Base-by-base conservation (phyloP, 2,888 invertebrate genomes). In the Polydesmus complanatus region DNA sequence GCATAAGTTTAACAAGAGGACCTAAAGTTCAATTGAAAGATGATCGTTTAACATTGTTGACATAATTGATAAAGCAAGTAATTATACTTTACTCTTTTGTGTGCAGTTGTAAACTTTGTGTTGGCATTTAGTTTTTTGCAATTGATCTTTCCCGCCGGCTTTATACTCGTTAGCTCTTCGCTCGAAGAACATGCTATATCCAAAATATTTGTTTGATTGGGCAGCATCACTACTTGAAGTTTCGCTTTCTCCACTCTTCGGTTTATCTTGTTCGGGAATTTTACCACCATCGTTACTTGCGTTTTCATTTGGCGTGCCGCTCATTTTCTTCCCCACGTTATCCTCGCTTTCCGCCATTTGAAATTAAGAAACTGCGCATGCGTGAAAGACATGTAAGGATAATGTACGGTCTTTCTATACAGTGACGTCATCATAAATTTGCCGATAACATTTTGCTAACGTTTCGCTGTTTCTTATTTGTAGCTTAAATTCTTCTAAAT, bases 1-100 rank as follows among this genome's bases (percentile, higher is more conserved):
- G 79, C 87, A 93, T 85, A 22, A 91, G 73, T 74, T 86, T 88
- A 0, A 93, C 85, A 48, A 91, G 74, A 1, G 88, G 83, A 79
- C 81, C 84, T 85, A 70, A 70, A 61, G 21, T 61, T 66, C 63
- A 62, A 61, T 37, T 60, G 56, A 19, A 59, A 58, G 61, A 25
- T 61, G 64, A 56, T 47, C 23, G 52, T 60, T 22, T 52, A n/a
- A 18, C 37, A 18, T 48, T 58, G 60, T 74, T 51, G 11, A 14
- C 51, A 22, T 54, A 8, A 48, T 23, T 47, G 51, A 27, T 37
- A 62, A 19, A 49, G 47, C 19, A 47, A 55, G 37, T 53, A 52
- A 21, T 11, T 5, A 23, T 14, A 52, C 57, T 65, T 66, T 64
- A 70, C 70, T 88, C 58, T 81, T 81, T 73, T 84, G 81, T 0